Percentiles rank a stretch among this genome's conserved stretches.
Evolutionary conservation across 2,888 invertebrate species (phyloP).

Genomic region (Zygogramma bicolorata): DNA sequence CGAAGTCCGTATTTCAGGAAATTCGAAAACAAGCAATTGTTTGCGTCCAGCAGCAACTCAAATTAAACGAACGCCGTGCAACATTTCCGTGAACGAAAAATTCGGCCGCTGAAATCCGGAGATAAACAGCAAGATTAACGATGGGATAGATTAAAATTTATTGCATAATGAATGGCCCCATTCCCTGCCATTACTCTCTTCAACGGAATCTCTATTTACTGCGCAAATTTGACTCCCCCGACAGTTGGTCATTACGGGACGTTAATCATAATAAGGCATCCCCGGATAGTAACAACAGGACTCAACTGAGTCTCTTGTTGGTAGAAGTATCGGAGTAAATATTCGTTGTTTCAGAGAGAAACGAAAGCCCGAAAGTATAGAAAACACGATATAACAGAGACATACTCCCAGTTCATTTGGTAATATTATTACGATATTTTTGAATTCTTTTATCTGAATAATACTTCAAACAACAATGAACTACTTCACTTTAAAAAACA

Average conservation of each 20-base stretch:
- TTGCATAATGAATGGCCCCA: constrained; percentile 9
- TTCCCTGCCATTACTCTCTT: constrained; percentile 8
- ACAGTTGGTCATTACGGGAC: constrained; percentile 8
- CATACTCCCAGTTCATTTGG: no score
- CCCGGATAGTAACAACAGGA: neutral
- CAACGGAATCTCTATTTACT: neutral
- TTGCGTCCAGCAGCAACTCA: neutral
- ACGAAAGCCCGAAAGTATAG: no score
- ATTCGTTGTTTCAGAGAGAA: no score
- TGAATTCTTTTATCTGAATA: no score
- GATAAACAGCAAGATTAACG: constrained; percentile 15
- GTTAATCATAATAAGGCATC: neutral
- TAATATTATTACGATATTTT: no score
- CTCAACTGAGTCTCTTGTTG: no score
- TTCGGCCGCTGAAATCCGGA: neutral
- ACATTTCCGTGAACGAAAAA: neutral
- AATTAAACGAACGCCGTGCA: neutral
- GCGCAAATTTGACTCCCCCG: constrained; percentile 1
- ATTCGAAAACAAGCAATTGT: neutral
- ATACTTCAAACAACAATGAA: no score
- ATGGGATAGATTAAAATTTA: constrained; percentile 14
- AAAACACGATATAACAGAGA: no score
- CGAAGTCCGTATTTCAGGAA: neutral
- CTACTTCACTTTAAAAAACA: no score
- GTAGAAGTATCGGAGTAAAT: no score